Conservation (phyloP, 1,140 invertebrate genomes). For the Charaxes varanes region DNA sequence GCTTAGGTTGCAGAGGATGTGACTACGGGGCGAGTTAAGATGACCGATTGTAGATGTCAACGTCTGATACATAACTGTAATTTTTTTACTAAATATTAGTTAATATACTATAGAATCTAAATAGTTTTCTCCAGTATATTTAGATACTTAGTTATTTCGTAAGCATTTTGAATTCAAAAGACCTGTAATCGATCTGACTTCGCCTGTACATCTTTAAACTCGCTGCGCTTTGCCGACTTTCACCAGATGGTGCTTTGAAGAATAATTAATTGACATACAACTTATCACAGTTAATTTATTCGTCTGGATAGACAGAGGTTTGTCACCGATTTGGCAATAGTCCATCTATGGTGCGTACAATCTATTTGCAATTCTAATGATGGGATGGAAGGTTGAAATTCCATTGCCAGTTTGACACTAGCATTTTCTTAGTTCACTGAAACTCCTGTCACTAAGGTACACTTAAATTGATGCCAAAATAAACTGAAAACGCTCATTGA, state of each 20-base stretch:
- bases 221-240: constrained; percentile 38
- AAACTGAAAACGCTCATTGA: constrained; percentile 54
- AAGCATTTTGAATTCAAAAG: too few species aligned
- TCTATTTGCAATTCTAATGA: constrained; percentile 23
- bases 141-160: too few species aligned
- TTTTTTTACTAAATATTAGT: too few species aligned
- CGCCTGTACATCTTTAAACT: constrained; percentile 43
- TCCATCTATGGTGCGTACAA: constrained; percentile 31
- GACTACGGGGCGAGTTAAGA: too few species aligned
- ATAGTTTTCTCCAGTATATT: too few species aligned
- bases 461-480: constrained; percentile 67
- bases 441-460: constrained; percentile 51
- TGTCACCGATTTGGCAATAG: constrained; percentile 61
- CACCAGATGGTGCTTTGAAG: constrained; percentile 71
- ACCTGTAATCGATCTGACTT: constrained; percentile 27
- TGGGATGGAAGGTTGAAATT: constrained; percentile 24
- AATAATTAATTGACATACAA: constrained; percentile 74
- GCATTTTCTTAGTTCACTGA: constrained; percentile 49
- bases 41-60: too few species aligned
- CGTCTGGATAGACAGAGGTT: constrained; percentile 64
- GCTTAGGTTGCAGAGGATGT: too few species aligned
- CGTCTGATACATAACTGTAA: too few species aligned
- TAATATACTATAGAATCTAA: too few species aligned
- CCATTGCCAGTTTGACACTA: constrained; percentile 1
- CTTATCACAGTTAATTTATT: constrained; percentile 73